Percentiles rank a stretch among this genome's conserved stretches.
Evolutionary conservation across 2,797 vertebrate genomes (phyloP).

Genomic region (Spatula versicolor): DNA sequence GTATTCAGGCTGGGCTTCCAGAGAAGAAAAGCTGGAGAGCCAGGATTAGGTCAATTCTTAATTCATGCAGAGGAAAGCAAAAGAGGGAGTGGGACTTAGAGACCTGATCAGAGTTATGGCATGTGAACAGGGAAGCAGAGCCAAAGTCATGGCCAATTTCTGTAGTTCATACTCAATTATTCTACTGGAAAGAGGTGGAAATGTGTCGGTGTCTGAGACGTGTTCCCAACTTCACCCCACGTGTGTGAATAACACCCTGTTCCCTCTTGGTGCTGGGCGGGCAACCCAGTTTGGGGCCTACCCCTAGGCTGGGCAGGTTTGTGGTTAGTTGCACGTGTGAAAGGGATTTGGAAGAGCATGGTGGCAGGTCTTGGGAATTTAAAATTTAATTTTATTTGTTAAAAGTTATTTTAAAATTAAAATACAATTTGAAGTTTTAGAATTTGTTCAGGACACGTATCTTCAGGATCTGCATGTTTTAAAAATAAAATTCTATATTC

Average conservation of each 20-base stretch:
- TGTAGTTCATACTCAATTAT: neutral
- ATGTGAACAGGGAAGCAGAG: neutral
- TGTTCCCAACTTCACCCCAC: neutral
- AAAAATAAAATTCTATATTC: fast-evolving
- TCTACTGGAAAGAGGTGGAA: neutral
- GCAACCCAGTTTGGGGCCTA: neutral
- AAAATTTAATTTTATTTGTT: neutral
- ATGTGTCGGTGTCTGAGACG: neutral
- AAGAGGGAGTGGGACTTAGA: neutral
- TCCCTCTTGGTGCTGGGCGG: neutral
- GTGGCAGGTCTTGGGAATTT: neutral
- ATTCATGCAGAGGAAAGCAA: neutral
- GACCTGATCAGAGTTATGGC: neutral
- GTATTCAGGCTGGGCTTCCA: neutral
- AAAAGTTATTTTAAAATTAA: neutral
- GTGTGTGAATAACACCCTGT: fast-evolving
- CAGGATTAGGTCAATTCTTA: neutral
- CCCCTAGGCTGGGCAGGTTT: neutral
- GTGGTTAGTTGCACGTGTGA: neutral
- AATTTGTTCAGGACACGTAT: neutral
- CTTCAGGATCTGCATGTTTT: neutral
- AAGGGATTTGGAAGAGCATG: neutral
- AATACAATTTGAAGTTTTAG: neutral
- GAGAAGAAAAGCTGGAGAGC: neutral
- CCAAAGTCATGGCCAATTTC: neutral